Evolutionary conservation across 2,113 vertebrate genomes (phyloP).

Genomic region (Syngnathus typhle): DNA sequence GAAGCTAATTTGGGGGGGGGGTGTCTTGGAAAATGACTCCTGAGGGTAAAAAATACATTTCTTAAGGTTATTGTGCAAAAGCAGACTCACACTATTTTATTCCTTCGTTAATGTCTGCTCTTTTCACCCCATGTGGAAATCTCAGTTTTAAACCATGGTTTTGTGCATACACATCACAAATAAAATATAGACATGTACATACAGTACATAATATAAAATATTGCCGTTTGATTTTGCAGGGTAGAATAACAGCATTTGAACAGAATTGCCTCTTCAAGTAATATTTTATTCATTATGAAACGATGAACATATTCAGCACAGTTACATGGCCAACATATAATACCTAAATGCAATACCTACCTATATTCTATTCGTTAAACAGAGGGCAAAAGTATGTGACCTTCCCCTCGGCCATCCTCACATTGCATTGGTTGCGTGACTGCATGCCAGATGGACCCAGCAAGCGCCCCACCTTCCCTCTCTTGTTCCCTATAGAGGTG

Average conservation of each 20-base stretch:
- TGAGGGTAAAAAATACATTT: no score
- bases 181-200: no score
- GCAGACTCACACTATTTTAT: no score
- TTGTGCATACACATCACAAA: no score
- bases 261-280: not conserved
- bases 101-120: no score
- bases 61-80: no score
- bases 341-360: not conserved
- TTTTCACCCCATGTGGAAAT: no score
- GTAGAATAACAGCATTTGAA: not conserved
- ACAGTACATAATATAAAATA: not conserved
- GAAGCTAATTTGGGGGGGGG: no score
- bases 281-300: not conserved
- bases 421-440: slow-evolving; percentile 19
- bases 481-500: slow-evolving; percentile 34
- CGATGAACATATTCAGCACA: not conserved
- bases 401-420: slow-evolving; percentile 14
- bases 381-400: slow-evolving; percentile 18
- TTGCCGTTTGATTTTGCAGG: not conserved
- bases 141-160: no score
- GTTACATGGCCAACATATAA: not conserved
- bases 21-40: no score
- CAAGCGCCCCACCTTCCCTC: slow-evolving; percentile 21
- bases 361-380: not conserved
- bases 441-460: slow-evolving; percentile 49